Percentiles rank a stretch among this genome's conserved stretches.
These are phyloP conservation scores for Synergus umbraculus DNA, from an alignment of 2,888 invertebrate species.

Conservation along the genomic window DNA sequence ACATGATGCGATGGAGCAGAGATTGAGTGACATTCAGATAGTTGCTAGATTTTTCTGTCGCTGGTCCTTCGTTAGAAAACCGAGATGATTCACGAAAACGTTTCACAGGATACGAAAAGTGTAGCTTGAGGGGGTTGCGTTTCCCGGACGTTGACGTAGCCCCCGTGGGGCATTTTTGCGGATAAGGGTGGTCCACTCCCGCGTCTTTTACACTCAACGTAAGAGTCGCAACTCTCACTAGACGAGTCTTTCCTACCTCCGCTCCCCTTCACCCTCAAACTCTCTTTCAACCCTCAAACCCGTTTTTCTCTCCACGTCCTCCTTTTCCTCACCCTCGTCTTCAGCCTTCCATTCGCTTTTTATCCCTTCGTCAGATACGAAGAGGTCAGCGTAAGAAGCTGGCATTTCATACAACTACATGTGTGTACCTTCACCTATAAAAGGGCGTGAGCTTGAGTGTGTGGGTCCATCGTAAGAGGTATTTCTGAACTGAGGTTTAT, in stretches of 20 bases:
- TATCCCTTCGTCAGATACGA: constrained; percentile 55
- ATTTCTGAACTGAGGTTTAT: constrained; percentile 36
- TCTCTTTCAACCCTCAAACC: constrained; percentile 35
- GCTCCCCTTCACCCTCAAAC: constrained; percentile 13
- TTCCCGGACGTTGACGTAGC: constrained; percentile 73
- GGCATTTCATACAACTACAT: background rate
- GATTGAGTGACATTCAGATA: constrained; percentile 66
- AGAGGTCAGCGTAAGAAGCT: constrained; percentile 50
- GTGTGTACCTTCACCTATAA: background rate
- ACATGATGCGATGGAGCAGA: constrained; percentile 47
- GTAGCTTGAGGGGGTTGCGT: constrained; percentile 49
- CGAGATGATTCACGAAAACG: constrained; percentile 60
- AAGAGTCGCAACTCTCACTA: constrained; percentile 52
- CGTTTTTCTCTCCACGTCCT: constrained; percentile 35
- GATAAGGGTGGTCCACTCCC: constrained; percentile 64
- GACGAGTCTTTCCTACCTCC: constrained; percentile 37
- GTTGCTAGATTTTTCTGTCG: constrained; percentile 57
- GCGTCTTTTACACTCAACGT: constrained; percentile 59
- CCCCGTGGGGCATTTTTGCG: constrained; percentile 75
- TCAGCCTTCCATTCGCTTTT: constrained; percentile 52
- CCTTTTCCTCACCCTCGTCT: constrained; percentile 41
- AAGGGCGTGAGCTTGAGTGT: constrained; percentile 38
- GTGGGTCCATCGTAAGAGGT: constrained; percentile 22
- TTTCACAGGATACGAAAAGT: constrained; percentile 53
- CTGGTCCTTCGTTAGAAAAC: constrained; percentile 49